Conservation (phyloP, 1,140 invertebrate genomes). For the Drosophila lacteicornis region DNA sequence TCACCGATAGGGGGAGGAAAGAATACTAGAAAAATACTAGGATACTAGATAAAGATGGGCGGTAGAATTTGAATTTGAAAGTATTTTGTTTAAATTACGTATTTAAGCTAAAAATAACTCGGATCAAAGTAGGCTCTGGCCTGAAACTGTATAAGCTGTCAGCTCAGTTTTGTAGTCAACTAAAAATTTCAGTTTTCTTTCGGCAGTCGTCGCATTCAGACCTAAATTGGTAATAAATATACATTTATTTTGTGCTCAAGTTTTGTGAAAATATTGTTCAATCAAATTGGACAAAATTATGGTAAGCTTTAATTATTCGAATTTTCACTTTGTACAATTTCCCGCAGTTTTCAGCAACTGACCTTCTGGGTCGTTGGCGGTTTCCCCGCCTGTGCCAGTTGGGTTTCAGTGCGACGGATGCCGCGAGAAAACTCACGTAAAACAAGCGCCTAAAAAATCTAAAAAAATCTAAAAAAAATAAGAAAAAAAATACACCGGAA, state of each 20-base stretch:
- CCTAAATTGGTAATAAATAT: not conserved
- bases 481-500: not conserved
- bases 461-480: not conserved
- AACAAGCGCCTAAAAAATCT: not conserved
- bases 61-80: not conserved
- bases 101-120: not conserved
- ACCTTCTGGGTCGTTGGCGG: not conserved
- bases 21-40: no score
- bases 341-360: not conserved
- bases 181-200: constrained; percentile 7
- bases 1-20: not conserved
- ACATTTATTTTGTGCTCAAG: not conserved
- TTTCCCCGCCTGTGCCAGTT: not conserved
- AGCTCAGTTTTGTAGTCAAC: not conserved
- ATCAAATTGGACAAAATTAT: not conserved
- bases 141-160: not conserved
- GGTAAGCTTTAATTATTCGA: not conserved
- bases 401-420: not conserved
- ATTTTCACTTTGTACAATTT: not conserved
- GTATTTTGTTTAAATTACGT: no score
- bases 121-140: constrained; percentile 2
- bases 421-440: not conserved
- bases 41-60: no score
- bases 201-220: constrained; percentile 20
- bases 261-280: not conserved